A percentile compares a stretch with the other conserved stretches of the same genome.
phyloP scores from a whole-genome alignment of 2,113 vertebrate genomes.

The Nothobranchius furzeri region DNA sequence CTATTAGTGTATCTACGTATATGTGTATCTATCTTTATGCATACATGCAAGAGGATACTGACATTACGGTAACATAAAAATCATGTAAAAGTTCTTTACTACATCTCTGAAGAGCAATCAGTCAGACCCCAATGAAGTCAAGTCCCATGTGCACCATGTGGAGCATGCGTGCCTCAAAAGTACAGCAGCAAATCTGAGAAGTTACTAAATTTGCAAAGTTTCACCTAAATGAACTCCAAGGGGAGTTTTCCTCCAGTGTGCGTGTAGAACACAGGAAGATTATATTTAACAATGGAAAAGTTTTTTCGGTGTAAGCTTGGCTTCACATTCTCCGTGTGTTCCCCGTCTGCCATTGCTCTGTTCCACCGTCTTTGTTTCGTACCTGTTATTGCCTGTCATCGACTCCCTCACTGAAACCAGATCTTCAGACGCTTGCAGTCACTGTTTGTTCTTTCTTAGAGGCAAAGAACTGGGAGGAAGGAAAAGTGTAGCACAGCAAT shows the following conservation, averaged over 20 bases:
- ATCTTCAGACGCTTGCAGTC: slow-evolving; percentile 62
- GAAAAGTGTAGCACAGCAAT: slow-evolving; percentile 39
- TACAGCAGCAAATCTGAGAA: slow-evolving; percentile 47
- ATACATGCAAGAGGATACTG: no score
- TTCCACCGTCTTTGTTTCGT: slow-evolving; percentile 62
- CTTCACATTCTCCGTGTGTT: slow-evolving; percentile 32
- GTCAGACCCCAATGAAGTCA: slow-evolving; percentile 9
- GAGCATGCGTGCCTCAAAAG: slow-evolving; percentile 45
- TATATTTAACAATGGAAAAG: slow-evolving; percentile 76
- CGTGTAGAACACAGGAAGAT: slow-evolving; percentile 70
- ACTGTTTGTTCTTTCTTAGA: slow-evolving; percentile 65
- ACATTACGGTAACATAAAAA: no score
- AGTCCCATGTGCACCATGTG: slow-evolving; percentile 28
- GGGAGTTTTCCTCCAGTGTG: slow-evolving; percentile 58
- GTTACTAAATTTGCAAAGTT: slow-evolving; percentile 72
- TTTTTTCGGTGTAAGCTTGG: slow-evolving; percentile 46
- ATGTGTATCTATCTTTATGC: no score
- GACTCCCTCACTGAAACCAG: slow-evolving; percentile 57
- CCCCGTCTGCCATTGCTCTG: slow-evolving; percentile 52
- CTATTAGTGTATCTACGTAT: no score
- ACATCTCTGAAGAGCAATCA: slow-evolving; percentile 34
- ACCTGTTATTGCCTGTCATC: slow-evolving; percentile 68
- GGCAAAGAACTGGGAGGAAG: slow-evolving; percentile 39
- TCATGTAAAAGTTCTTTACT: no score
- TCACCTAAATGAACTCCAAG: slow-evolving; percentile 68